Evolutionary conservation across 2,113 vertebrate species (phyloP).

Genomic region (Aythya baeri): DNA sequence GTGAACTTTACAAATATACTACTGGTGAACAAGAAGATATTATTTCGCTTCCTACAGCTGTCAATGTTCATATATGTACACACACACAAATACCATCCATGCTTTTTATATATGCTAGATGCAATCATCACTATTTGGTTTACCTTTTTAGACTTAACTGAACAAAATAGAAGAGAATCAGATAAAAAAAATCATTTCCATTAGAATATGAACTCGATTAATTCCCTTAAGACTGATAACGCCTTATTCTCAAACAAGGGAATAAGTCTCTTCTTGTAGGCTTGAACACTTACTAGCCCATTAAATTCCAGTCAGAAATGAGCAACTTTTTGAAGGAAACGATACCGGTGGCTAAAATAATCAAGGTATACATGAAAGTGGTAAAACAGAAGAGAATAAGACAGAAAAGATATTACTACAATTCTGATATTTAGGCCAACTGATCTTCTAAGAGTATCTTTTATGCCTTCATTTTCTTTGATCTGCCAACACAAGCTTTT

Average conservation of each 20-base stretch:
- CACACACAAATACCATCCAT: not conserved
- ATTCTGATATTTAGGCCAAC: constrained; percentile 53
- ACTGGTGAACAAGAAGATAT: not conserved
- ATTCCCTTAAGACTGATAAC: not conserved
- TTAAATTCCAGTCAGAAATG: constrained; percentile 34
- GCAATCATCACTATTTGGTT: not conserved
- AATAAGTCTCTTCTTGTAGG: not conserved
- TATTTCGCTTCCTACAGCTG: not conserved
- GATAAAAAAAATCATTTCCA: not conserved
- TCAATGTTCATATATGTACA: rapidly evolving
- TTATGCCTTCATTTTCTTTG: constrained; percentile 16
- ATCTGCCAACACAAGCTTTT: constrained; percentile 8
- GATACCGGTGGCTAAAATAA: constrained; percentile 39
- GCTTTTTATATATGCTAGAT: not conserved
- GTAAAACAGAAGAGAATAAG: constrained; percentile 13
- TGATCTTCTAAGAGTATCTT: constrained; percentile 58
- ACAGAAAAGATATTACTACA: constrained; percentile 34
- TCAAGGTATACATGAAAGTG: constrained; percentile 59
- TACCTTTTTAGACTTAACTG: not conserved
- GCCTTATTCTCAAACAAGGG: not conserved
- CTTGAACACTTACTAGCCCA: not conserved
- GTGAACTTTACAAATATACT: not conserved
- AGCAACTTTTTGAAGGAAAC: constrained; percentile 5
- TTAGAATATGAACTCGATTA: not conserved
- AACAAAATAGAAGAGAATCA: not conserved